phyloP scores from a whole-genome alignment of 53 echinoderm and acorn worm genomes.

The Mesocentrotus franciscanus region DNA sequence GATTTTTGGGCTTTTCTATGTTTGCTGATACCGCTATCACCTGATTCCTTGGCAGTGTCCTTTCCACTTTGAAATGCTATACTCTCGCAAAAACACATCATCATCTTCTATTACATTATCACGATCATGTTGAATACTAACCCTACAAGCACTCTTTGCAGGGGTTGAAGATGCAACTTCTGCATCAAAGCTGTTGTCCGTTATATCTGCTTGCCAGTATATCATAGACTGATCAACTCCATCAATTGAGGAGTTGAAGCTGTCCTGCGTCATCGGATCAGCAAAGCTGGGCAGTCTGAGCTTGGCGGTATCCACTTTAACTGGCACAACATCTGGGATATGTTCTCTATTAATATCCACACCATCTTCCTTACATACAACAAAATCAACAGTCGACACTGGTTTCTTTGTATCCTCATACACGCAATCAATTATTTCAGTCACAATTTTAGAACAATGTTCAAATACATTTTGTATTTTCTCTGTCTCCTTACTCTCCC shows the following conservation, averaged over 20 bases:
- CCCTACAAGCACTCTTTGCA: not conserved
- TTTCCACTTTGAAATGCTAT: not conserved
- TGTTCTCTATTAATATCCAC: not conserved
- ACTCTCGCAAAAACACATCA: conserved; percentile 33
- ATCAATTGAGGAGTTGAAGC: conserved; percentile 58
- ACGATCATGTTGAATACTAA: conserved; percentile 6
- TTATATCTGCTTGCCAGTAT: conserved; percentile 63
- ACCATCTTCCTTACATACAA: not conserved
- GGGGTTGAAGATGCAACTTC: conserved; percentile 41
- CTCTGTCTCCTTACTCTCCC: not conserved
- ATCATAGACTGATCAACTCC: conserved; percentile 36
- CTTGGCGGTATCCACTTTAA: not conserved
- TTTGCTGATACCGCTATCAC: not conserved
- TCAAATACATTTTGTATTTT: not conserved
- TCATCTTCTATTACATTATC: conserved; percentile 6
- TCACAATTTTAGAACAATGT: conserved; percentile 25
- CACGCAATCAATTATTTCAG: not conserved
- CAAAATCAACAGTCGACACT: not conserved
- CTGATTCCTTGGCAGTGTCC: not conserved
- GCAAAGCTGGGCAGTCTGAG: conserved; percentile 23
- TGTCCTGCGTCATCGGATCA: conserved; percentile 34
- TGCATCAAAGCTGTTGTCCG: conserved; percentile 63
- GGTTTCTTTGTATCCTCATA: not conserved
- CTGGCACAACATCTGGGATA: not conserved
- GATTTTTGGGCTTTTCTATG: not conserved